phyloP scores from a whole-genome alignment of 1,140 invertebrate genomes.

The Lordiphosa mommai region DNA sequence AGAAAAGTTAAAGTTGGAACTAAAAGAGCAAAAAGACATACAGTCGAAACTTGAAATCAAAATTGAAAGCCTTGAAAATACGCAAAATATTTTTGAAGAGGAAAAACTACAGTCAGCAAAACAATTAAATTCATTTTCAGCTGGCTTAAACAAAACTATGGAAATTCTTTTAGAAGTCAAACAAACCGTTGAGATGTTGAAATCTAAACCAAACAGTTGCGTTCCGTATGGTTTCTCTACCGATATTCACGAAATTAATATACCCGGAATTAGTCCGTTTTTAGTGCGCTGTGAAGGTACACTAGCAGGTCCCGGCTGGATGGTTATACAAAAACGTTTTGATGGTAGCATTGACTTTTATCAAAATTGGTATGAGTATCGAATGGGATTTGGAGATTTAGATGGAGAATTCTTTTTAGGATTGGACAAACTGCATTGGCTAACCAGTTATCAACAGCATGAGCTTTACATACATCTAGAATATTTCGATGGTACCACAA shows the following conservation, averaged over 20 bases:
- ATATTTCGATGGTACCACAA: not conserved
- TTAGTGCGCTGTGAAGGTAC: constrained; percentile 64
- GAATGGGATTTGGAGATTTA: constrained; percentile 82
- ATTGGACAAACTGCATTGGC: constrained; percentile 81
- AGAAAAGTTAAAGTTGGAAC: too few species aligned
- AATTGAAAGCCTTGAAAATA: too few species aligned
- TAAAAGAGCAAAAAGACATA: too few species aligned
- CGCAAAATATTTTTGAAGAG: too few species aligned
- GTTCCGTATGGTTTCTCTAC: not conserved
- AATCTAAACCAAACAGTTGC: too few species aligned
- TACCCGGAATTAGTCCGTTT: constrained; percentile 10
- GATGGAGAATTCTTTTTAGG: constrained; percentile 83
- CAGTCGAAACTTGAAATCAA: too few species aligned
- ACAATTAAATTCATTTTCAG: too few species aligned
- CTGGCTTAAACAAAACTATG: too few species aligned
- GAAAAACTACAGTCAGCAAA: too few species aligned
- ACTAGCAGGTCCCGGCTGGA: constrained; percentile 80
- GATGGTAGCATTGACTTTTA: constrained; percentile 84
- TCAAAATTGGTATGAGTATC: constrained; percentile 83
- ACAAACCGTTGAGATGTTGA: too few species aligned
- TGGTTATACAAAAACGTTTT: constrained; percentile 82
- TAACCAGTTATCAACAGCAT: constrained; percentile 7
- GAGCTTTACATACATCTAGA: constrained; percentile 30
- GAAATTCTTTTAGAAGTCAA: too few species aligned
- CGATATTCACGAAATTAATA: not conserved